Evolutionary conservation across 92 coral and sea anemone species (phyloP).

Genomic region (Zoanthus sansibaricus): DNA sequence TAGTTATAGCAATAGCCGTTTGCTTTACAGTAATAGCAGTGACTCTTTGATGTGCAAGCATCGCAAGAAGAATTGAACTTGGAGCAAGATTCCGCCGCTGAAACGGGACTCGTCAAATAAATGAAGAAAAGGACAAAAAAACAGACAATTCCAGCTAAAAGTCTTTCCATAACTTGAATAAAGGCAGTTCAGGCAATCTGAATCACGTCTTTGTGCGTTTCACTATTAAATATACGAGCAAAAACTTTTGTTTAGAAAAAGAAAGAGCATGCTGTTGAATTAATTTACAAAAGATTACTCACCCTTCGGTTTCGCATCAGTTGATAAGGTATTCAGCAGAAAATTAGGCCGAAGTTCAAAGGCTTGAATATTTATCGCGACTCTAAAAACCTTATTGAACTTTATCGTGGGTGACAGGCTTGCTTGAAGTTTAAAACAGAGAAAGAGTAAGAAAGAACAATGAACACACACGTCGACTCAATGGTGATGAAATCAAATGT

Average conservation of each 20-base stretch:
- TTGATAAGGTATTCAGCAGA: not conserved
- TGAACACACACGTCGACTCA: not conserved
- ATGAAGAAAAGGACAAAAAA: conserved; percentile 50
- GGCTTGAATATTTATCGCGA: not conserved
- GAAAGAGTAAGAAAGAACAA: not conserved
- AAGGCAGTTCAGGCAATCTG: not conserved
- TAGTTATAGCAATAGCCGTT: conserved; percentile 61
- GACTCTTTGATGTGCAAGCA: conserved; percentile 70
- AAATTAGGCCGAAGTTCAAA: conserved; percentile 5
- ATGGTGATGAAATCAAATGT: not conserved
- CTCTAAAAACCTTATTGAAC: not conserved
- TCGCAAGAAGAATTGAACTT: conserved; percentile 76
- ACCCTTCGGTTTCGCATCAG: not conserved
- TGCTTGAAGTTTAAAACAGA: not conserved
- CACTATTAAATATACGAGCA: not conserved
- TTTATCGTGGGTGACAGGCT: not conserved
- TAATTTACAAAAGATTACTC: not conserved
- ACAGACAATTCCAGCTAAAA: conserved; percentile 41
- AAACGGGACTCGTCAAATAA: conserved; percentile 73
- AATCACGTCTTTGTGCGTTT: not conserved
- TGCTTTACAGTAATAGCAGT: conserved; percentile 86
- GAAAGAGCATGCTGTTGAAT: not conserved
- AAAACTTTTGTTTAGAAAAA: not conserved
- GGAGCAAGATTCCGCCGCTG: conserved; percentile 64
- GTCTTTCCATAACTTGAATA: conserved; percentile 5